phyloP scores from a whole-genome alignment of 2,113 vertebrate species.

The Scomber scombrus region DNA sequence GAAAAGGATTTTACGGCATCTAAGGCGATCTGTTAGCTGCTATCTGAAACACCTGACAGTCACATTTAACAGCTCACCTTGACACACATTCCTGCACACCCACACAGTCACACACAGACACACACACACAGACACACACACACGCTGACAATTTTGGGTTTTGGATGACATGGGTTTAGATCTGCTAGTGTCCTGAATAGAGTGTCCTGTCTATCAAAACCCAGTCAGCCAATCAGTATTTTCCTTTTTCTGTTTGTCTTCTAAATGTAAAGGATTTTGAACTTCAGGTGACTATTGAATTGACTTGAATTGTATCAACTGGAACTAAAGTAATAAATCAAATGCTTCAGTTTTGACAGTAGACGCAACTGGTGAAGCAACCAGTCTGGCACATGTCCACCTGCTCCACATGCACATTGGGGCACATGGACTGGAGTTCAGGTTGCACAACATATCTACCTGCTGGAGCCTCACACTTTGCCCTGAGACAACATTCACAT shows the following conservation, averaged over 20 bases:
- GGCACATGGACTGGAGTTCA: slow-evolving; percentile 52
- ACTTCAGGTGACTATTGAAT: not conserved
- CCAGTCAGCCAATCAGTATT: not conserved
- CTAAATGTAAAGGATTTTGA: not conserved
- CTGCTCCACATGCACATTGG: slow-evolving; percentile 29
- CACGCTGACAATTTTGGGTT: too few relatives aligned
- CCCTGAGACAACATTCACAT: slow-evolving; percentile 27
- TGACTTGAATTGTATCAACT: too few relatives aligned
- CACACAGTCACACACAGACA: slow-evolving; percentile 30
- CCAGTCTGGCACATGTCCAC: slow-evolving; percentile 42
- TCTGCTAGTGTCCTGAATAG: too few relatives aligned
- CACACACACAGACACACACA: too few relatives aligned
- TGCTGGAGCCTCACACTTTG: slow-evolving; percentile 44
- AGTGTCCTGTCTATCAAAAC: not conserved
- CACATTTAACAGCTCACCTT: slow-evolving; percentile 47
- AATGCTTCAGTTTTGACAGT: not conserved
- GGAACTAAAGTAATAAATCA: not conserved
- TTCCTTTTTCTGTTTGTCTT: not conserved
- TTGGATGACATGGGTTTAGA: too few relatives aligned
- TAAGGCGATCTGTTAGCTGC: slow-evolving; percentile 12
- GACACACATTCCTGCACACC: slow-evolving; percentile 44
- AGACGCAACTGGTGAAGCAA: not conserved
- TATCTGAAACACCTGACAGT: slow-evolving; percentile 43
- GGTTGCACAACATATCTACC: slow-evolving; percentile 48
- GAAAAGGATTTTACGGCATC: slow-evolving; percentile 58